Base-by-base conservation (phyloP, 2,888 invertebrate genomes). In the Apeira syringaria region DNA sequence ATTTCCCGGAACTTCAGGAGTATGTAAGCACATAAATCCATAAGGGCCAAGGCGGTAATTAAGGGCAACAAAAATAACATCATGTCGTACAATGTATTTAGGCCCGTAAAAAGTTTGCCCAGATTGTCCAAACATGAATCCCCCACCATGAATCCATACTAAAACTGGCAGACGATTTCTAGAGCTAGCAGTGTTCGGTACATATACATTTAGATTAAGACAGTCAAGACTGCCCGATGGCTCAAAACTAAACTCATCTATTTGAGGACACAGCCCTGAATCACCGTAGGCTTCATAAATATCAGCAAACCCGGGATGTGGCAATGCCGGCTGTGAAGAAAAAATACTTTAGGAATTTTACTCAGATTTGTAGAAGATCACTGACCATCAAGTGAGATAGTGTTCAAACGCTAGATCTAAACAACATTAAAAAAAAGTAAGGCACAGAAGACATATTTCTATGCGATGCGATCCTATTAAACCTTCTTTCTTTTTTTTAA, bases 1-100 rank as follows among this genome's bases (percentile, higher is more conserved):
- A 38, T 50, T 50, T 3, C 50, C 50, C 2, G 47, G 40, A 29
- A 43, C 43, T 10, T 41, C 35, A 2, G 35, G 24, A 2, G 26
- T 34, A 20, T 33, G 35, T 3, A 44, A 6, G 18, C 39, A 35
- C 40, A 48, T 31, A 22, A 48, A 48, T 3, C 48, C 48, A 31
- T 26, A 43, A 7, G 29, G 25, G 9, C 46, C 46, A 4, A 50
- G 7, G 22, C 50, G 6, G 28, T 43, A 27, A 6, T 20, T 20
- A 7, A 20, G 7, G 5, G 20, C 7, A 7, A 20, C 20, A 5
- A 20, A 20, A 20, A 20, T 5, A 7, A 20, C 7, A 20, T 20
- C 20, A 7, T 20, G 20, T 1, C 20, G 20, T 7, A 20, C 20
- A 1, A 20, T 2, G 7, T 7, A 20, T 2, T 2, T 20, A 1